These are phyloP conservation scores for Scortum barcoo DNA, from an alignment of 2,113 vertebrate species.

Conservation along the genomic window DNA sequence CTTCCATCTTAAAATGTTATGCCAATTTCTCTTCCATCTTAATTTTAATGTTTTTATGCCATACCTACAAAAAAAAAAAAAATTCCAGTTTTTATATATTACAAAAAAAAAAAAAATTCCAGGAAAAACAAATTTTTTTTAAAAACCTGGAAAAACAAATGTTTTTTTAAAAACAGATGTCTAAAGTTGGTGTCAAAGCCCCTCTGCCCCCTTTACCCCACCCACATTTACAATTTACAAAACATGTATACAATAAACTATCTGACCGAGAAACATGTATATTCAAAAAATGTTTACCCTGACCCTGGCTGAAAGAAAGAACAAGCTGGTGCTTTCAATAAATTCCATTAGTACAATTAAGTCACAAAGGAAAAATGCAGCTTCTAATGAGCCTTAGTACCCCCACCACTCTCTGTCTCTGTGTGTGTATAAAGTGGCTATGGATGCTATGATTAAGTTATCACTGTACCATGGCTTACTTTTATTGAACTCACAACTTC, in stretches of 20 bases:
- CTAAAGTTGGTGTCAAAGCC: conserved; percentile 87
- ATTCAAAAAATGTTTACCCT: conserved; percentile 74
- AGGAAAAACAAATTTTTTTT: too few species aligned
- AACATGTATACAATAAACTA: conserved; percentile 53
- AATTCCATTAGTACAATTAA: conserved; percentile 78
- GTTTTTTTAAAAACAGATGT: conserved; percentile 68
- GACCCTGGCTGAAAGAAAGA: conserved; percentile 86
- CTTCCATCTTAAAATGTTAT: conserved; percentile 71
- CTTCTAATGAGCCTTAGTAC: conserved; percentile 60
- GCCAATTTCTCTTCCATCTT: too few species aligned
- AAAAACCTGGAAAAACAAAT: conserved; percentile 92
- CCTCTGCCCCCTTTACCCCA: conserved; percentile 75
- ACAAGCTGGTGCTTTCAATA: conserved; percentile 89
- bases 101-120: too few species aligned
- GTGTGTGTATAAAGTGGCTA: conserved; percentile 80
- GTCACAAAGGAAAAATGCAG: conserved; percentile 88
- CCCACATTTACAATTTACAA: too few species aligned
- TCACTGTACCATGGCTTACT: conserved; percentile 93
- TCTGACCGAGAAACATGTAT: conserved; percentile 53
- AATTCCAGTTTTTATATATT: too few species aligned
- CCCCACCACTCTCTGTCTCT: conserved; percentile 60
- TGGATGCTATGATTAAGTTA: conserved; percentile 74
- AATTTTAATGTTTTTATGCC: too few species aligned
- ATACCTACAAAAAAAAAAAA: too few species aligned
- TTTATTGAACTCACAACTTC: conserved; percentile 85